phyloP scores from a whole-genome alignment of 2,113 vertebrate species.

The Callocephalon fimbriatum region DNA sequence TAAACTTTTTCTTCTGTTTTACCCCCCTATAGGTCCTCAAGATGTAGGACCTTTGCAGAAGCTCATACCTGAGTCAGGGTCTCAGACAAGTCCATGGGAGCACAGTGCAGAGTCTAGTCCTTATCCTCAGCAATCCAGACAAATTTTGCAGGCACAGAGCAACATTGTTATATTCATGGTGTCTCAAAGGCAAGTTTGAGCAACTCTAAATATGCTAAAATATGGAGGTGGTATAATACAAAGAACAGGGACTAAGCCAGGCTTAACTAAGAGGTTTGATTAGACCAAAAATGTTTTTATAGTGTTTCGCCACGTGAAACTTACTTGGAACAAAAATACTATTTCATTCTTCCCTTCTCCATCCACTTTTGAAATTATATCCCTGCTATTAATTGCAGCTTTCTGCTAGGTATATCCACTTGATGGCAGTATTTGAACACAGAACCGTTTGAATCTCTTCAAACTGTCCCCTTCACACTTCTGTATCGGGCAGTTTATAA shows the following conservation, averaged over 20 bases:
- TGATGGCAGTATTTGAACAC: constrained; percentile 67
- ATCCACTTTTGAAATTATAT: neutral
- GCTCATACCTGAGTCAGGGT: neutral
- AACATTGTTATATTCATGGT: neutral
- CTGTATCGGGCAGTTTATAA: neutral
- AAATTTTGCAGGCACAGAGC: neutral
- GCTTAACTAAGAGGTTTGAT: neutral
- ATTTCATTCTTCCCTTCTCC: neutral
- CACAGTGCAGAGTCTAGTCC: neutral
- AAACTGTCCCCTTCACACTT: accelerated
- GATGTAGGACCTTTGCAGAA: neutral
- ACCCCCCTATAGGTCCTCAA: neutral
- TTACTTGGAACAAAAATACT: neutral
- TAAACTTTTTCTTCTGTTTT: neutral
- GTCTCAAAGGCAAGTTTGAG: neutral
- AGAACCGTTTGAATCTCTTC: neutral
- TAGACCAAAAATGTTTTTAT: neutral
- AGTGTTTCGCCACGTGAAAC: neutral
- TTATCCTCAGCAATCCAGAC: neutral
- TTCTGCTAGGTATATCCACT: neutral
- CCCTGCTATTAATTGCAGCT: too few species aligned
- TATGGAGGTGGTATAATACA: neutral
- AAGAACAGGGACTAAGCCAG: neutral
- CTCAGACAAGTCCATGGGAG: neutral
- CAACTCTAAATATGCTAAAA: neutral